Evolutionary conservation across 2,888 invertebrate species (phyloP).

Genomic region (Gerosis bhagava): DNA sequence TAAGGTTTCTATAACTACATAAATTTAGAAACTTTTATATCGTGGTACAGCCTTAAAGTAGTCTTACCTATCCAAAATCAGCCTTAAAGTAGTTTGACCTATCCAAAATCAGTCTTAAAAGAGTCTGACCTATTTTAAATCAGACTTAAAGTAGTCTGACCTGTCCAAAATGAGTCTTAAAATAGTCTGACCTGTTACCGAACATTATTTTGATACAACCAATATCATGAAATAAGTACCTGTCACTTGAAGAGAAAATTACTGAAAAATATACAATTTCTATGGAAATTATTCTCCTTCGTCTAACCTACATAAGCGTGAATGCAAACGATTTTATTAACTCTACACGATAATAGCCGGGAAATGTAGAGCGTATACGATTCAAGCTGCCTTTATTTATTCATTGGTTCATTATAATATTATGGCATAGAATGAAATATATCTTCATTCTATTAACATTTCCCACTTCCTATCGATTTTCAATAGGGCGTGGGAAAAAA

Average conservation of each 20-base stretch:
- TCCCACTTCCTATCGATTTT: too few relatives aligned
- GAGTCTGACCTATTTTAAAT: too few relatives aligned
- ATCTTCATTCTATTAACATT: slow-evolving; percentile 17
- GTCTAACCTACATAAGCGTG: slow-evolving; percentile 19
- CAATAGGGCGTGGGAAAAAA: too few relatives aligned
- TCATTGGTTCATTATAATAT: slow-evolving; percentile 27
- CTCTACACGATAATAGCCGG: slow-evolving; percentile 12
- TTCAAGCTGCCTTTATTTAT: slow-evolving; percentile 23
- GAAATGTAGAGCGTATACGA: slow-evolving; percentile 11
- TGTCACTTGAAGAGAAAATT: slow-evolving; percentile 23
- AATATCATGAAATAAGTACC: slow-evolving; percentile 20
- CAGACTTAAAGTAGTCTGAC: too few relatives aligned
- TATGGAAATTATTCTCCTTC: slow-evolving; percentile 5
- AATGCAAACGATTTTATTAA: slow-evolving; percentile 31
- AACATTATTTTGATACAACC: background rate
- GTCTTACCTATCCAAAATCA: too few relatives aligned
- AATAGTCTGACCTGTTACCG: too few relatives aligned
- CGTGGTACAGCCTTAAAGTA: too few relatives aligned
- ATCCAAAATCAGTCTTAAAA: too few relatives aligned
- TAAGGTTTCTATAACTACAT: too few relatives aligned
- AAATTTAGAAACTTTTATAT: too few relatives aligned
- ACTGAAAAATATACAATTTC: slow-evolving; percentile 27
- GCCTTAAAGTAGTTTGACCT: too few relatives aligned
- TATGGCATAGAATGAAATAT: slow-evolving; percentile 12
- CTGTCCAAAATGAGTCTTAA: too few relatives aligned